Percentiles rank a stretch among this genome's conserved stretches.
Conservation (phyloP, 2,888 invertebrate genomes). For the Stenotaenia linearis region DNA sequence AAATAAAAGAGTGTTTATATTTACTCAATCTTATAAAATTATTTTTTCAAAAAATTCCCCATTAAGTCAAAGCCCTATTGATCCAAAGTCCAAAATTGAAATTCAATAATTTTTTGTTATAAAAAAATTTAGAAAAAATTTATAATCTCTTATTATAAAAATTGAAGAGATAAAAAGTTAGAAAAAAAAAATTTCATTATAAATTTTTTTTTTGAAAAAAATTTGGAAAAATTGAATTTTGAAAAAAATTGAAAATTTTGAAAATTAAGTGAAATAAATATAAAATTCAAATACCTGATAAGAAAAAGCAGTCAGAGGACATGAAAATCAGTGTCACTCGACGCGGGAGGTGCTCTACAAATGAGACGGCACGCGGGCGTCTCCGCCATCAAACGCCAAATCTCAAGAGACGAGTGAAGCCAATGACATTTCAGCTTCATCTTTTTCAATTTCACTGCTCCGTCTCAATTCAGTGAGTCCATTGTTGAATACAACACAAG, state of each 20-base stretch:
- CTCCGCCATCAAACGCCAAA: background rate
- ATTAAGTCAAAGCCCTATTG: background rate
- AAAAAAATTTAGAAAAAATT: too few species aligned
- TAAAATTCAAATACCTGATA: background rate
- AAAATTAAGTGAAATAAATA: background rate
- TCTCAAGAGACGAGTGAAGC: background rate
- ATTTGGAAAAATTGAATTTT: too few species aligned
- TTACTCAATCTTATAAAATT: too few species aligned
- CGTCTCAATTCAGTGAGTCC: constrained; percentile 1
- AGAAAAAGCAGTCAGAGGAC: background rate
- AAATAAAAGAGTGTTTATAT: background rate
- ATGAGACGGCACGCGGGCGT: background rate
- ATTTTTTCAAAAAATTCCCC: too few species aligned
- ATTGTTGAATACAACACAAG: background rate
- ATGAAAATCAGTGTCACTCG: background rate
- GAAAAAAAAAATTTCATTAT: background rate
- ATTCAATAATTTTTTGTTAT: background rate
- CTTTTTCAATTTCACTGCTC: background rate
- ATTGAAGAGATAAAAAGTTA: too few species aligned
- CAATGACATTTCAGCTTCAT: constrained; percentile 1
- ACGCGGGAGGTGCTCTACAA: background rate
- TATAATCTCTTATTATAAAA: too few species aligned
- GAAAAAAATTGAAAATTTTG: background rate
- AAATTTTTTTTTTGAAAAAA: background rate
- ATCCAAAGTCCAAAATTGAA: background rate